Evolutionary conservation across 1,140 invertebrate species (phyloP).

Genomic region (Euglossa dilemma): DNA sequence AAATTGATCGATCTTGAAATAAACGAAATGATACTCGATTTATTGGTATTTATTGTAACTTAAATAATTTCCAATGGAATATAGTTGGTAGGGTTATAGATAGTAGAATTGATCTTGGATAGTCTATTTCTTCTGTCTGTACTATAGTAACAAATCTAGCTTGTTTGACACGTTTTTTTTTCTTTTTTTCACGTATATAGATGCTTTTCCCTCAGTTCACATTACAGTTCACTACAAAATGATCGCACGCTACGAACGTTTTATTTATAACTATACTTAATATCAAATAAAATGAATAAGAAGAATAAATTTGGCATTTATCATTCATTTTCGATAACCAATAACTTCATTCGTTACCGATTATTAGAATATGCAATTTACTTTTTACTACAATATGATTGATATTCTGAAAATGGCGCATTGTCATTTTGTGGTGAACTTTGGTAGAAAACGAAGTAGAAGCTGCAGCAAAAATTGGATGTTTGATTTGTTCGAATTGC

Average conservation of each 20-base stretch:
- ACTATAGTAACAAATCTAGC: slow-evolving; percentile 6
- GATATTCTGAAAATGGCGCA: not conserved
- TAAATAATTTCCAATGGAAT: not conserved
- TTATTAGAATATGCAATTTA: too few species aligned
- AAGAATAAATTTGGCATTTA: not conserved
- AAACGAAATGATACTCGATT: not conserved
- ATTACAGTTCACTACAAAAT: not conserved
- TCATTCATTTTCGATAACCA: not conserved
- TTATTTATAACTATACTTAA: not conserved
- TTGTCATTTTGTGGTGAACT: slow-evolving; percentile 1
- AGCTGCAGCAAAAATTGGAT: not conserved
- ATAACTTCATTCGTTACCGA: too few species aligned
- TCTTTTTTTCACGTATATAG: not conserved
- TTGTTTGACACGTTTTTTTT: not conserved
- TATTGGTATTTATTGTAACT: slow-evolving; percentile 9
- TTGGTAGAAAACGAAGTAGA: not conserved
- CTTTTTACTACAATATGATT: too few species aligned
- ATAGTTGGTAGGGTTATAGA: not conserved
- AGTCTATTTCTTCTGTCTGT: slow-evolving; percentile 27
- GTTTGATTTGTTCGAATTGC: not conserved
- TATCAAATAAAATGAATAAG: not conserved
- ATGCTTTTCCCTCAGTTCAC: too few species aligned
- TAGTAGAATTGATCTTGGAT: not conserved
- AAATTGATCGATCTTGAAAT: not conserved
- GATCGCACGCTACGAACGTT: not conserved